phyloP scores from a whole-genome alignment of 1,140 invertebrate species.

The Aphidius gifuensis region DNA sequence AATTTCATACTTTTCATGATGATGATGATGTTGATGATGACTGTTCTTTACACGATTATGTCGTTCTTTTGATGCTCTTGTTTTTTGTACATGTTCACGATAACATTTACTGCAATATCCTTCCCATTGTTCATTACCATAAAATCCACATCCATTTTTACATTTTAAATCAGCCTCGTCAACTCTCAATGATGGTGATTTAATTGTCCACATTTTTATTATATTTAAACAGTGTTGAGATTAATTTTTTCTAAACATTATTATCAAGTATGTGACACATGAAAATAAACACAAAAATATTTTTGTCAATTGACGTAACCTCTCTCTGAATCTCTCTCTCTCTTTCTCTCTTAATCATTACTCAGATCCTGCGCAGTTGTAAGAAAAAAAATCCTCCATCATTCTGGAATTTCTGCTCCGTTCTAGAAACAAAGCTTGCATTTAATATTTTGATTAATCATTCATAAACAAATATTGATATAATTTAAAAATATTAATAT shows the following conservation, averaged over 20 bases:
- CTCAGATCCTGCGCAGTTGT: too few species aligned
- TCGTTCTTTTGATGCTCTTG: slow-evolving; percentile 56
- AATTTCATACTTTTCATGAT: slow-evolving; percentile 37
- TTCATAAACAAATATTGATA: too few species aligned
- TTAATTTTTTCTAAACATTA: slow-evolving; percentile 1
- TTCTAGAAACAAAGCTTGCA: too few species aligned
- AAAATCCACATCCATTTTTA: slow-evolving; percentile 94
- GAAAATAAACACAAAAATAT: too few species aligned
- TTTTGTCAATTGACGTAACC: too few species aligned
- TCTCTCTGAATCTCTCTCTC: too few species aligned
- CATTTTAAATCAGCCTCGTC: slow-evolving; percentile 86
- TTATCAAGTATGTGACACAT: too few species aligned
- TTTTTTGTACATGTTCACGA: slow-evolving; percentile 65
- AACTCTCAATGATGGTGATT: slow-evolving; percentile 72
- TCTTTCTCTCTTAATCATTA: too few species aligned
- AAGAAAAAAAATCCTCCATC: too few species aligned
- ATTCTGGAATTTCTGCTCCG: too few species aligned
- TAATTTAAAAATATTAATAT: too few species aligned
- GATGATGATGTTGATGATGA: not conserved
- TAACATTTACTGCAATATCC: slow-evolving; percentile 95
- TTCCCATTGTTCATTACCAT: slow-evolving; percentile 95
- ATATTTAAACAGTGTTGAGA: not conserved
- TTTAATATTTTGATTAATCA: too few species aligned
- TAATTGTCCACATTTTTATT: slow-evolving; percentile 63
- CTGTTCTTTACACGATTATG: slow-evolving; percentile 32